These are phyloP conservation scores for Drosophila lini DNA, from an alignment of 1,140 invertebrate genomes.

Conservation along the genomic window DNA sequence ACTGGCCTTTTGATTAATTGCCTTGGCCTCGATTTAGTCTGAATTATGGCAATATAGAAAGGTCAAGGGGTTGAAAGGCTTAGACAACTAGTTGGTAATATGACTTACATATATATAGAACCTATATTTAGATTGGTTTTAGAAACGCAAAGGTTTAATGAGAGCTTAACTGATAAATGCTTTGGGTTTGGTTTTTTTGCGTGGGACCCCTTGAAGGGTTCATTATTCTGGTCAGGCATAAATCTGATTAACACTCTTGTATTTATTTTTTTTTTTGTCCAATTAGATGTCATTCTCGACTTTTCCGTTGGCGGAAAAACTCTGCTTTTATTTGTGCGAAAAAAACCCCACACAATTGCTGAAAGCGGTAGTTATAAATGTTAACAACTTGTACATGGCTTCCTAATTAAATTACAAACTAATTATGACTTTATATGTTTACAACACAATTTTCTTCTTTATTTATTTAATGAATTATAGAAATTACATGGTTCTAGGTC, in stretches of 20 bases:
- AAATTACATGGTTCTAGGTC: neutral
- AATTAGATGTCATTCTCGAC: conserved; percentile 1
- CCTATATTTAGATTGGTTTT: neutral
- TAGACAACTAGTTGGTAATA: neutral
- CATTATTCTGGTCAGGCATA: neutral
- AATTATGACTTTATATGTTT: neutral
- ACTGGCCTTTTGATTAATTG: conserved; percentile 10
- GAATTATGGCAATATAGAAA: conserved; percentile 5
- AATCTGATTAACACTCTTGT: neutral
- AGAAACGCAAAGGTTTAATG: neutral
- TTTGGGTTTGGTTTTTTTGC: neutral
- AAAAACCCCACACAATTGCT: neutral
- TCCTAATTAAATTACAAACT: conserved; percentile 3
- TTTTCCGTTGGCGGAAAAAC: neutral
- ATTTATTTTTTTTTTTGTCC: neutral
- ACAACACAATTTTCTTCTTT: neutral
- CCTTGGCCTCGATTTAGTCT: conserved; percentile 6
- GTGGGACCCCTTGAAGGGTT: neutral
- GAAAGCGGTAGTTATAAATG: neutral
- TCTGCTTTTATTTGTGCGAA: neutral
- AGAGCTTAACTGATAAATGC: neutral
- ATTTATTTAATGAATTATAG: neutral
- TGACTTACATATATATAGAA: neutral
- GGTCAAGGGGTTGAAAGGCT: conserved; percentile 3
- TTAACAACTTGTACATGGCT: neutral